Percentiles rank a stretch among this genome's conserved stretches.
phyloP scores from a whole-genome alignment of 2,797 vertebrate species.

The Chelmon rostratus region DNA sequence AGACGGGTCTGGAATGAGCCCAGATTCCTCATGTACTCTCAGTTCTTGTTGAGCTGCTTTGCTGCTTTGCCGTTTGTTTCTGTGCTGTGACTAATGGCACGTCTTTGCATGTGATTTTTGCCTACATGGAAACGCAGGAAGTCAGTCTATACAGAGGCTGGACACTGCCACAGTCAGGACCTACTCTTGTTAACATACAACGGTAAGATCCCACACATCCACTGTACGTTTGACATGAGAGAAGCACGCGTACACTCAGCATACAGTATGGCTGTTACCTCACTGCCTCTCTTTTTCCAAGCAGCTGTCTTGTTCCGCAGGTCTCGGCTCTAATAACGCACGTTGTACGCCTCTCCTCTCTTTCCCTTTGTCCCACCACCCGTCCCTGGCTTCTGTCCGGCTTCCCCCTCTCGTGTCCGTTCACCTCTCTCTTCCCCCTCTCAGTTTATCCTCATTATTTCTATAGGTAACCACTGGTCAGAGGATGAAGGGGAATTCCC shows the following conservation, averaged over 20 bases:
- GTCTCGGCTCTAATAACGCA: slow-evolving; percentile 77
- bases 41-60: slow-evolving; percentile 62
- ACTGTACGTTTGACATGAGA: not conserved
- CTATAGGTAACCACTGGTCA: slow-evolving; percentile 91
- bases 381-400: slow-evolving; percentile 36
- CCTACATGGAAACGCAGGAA: slow-evolving; percentile 86
- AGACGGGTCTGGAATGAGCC: not conserved
- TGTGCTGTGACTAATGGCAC: slow-evolving; percentile 91
- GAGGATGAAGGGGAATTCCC: slow-evolving; percentile 79
- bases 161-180: slow-evolving; percentile 98
- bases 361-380: slow-evolving; percentile 12
- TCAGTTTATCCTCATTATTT: slow-evolving; percentile 98
- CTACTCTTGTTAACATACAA: slow-evolving; percentile 95
- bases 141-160: slow-evolving; percentile 95
- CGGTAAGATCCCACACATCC: slow-evolving; percentile 73
- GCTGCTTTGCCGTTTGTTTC: slow-evolving; percentile 50
- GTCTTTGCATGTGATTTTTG: slow-evolving; percentile 91
- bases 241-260: not conserved
- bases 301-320: slow-evolving; percentile 54
- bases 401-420: slow-evolving; percentile 19
- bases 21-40: slow-evolving; percentile 5
- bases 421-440: slow-evolving; percentile 59
- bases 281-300: slow-evolving; percentile 20
- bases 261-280: not conserved
- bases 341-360: slow-evolving; percentile 68